A percentile compares a stretch with the other conserved stretches of the same genome.
phyloP scores from a whole-genome alignment of 1,140 invertebrate genomes.

The Bilobella aurantiaca region DNA sequence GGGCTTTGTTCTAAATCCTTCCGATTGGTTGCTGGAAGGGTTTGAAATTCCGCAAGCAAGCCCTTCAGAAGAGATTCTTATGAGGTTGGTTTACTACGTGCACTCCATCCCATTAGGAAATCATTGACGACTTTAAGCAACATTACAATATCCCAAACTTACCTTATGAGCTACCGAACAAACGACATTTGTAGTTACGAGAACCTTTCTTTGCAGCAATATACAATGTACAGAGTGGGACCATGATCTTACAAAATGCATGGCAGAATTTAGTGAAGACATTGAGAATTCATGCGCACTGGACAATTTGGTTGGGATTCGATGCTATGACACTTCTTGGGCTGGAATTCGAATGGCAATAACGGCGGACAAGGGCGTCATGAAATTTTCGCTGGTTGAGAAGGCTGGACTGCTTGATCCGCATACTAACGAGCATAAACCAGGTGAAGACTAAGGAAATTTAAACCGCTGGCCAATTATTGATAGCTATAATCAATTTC shows the following conservation, averaged over 20 bases:
- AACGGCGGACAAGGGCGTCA: constrained; percentile 67
- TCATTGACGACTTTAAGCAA: no score
- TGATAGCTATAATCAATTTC: neutral
- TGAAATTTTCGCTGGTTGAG: constrained; percentile 81
- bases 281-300: constrained; percentile 84
- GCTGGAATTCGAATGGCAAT: constrained; percentile 81
- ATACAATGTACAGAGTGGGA: constrained; percentile 84
- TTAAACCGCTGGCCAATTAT: no score
- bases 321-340: constrained; percentile 84
- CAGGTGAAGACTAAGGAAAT: no score
- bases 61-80: constrained; percentile 59
- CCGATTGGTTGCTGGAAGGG: constrained; percentile 76
- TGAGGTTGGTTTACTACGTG: constrained; percentile 43
- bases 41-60: constrained; percentile 68
- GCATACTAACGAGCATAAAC: constrained; percentile 75
- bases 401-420: constrained; percentile 90
- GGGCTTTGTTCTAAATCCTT: constrained; percentile 80
- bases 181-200: no score
- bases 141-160: no score
- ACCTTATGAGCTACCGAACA: no score
- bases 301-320: constrained; percentile 73
- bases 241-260: constrained; percentile 79
- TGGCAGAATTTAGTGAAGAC: constrained; percentile 59
- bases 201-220: constrained; percentile 51
- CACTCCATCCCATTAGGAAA: no score